Conservation (phyloP, 2,888 invertebrate species). For the Patella caerulea region DNA sequence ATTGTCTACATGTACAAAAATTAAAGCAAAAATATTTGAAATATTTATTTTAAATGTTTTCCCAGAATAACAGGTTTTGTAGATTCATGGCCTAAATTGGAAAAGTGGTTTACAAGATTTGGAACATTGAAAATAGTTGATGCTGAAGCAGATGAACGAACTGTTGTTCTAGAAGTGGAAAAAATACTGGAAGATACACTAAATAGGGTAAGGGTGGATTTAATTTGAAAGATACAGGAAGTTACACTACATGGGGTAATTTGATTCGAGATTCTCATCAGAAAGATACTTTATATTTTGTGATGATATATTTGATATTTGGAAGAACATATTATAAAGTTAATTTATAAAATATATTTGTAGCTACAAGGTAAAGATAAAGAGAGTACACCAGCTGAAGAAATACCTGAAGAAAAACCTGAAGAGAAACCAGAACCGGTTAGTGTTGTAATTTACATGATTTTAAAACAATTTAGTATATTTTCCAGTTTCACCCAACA, state of each 20-base stretch:
- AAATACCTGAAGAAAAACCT: slow-evolving; percentile 28
- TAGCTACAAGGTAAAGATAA: slow-evolving; percentile 56
- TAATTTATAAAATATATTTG: slow-evolving; percentile 12
- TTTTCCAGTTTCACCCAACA: too few relatives aligned
- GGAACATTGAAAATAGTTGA: slow-evolving; percentile 64
- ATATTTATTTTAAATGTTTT: slow-evolving; percentile 9
- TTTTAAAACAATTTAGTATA: background rate
- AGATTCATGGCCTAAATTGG: slow-evolving; percentile 68
- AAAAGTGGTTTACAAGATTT: slow-evolving; percentile 69
- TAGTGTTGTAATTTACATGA: background rate
- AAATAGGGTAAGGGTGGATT: slow-evolving; percentile 51
- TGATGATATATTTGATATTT: background rate
- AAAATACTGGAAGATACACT: slow-evolving; percentile 67
- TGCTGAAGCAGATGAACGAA: slow-evolving; percentile 51
- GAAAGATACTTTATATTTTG: background rate
- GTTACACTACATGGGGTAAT: too few relatives aligned
- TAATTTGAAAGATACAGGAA: background rate
- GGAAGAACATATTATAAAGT: background rate
- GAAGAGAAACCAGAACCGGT: slow-evolving; percentile 27
- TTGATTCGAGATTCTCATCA: too few relatives aligned
- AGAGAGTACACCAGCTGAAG: slow-evolving; percentile 31
- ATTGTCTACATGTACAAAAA: background rate
- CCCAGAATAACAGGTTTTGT: slow-evolving; percentile 66
- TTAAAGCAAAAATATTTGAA: background rate
- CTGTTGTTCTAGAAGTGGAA: slow-evolving; percentile 64